Percentiles rank a stretch among this genome's conserved stretches.
Conservation (phyloP, 2,888 invertebrate species). For the Onchidella celtica region DNA sequence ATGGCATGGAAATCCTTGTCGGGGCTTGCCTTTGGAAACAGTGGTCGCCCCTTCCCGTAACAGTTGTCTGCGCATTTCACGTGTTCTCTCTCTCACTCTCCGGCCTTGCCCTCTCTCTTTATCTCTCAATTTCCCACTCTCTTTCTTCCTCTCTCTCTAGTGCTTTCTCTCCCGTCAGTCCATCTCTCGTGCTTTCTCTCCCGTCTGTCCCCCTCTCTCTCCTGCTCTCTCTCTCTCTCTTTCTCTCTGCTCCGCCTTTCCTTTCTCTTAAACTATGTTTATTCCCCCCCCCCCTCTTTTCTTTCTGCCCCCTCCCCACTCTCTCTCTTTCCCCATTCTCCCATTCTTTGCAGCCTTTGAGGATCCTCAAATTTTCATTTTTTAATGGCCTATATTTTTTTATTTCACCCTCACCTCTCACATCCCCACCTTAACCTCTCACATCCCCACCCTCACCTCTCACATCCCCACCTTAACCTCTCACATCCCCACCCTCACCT, state of each 20-base stretch:
- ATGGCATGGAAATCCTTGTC: too few species aligned
- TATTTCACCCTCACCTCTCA: too few species aligned
- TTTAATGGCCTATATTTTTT: too few species aligned
- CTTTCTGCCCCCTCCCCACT: neutral
- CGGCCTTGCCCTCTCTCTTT: neutral
- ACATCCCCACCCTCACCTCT: too few species aligned
- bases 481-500: too few species aligned
- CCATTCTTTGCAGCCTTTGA: neutral
- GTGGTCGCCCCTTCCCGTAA: too few species aligned
- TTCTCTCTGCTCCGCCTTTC: neutral
- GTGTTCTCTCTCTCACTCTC: constrained; percentile 9
- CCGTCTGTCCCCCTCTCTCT: neutral
- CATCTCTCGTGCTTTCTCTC: neutral
- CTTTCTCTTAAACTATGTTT: neutral
- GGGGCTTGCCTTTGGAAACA: too few species aligned
- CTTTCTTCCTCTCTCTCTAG: neutral
- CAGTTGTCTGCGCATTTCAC: too few species aligned
- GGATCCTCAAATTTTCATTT: neutral
- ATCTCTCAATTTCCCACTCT: neutral
- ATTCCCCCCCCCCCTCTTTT: neutral
- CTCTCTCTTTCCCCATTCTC: neutral
- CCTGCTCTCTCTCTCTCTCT: neutral
- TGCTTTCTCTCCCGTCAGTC: neutral
- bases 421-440: too few species aligned
- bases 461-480: too few species aligned